These are phyloP conservation scores for Ellobius talpinus DNA, from an alignment of 2,113 vertebrate genomes.

Conservation along the genomic window DNA sequence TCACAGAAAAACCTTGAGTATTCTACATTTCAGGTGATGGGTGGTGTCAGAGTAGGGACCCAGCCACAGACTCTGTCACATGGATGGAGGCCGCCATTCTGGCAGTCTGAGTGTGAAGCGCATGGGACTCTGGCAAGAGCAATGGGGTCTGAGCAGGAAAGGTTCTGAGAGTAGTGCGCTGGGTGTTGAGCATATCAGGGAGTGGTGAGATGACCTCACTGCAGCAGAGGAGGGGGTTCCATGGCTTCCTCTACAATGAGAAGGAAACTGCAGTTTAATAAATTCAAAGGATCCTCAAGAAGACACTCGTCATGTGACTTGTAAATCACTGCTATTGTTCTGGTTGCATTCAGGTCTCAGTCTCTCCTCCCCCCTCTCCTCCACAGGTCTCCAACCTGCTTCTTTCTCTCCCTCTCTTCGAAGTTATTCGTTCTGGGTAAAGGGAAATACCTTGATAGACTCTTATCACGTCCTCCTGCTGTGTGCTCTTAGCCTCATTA, in stretches of 20 bases:
- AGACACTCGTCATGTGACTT: background rate
- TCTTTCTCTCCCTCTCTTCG: background rate
- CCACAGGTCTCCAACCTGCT: too few relatives aligned
- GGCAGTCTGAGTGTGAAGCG: background rate
- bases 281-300: background rate
- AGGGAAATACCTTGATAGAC: background rate
- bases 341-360: background rate
- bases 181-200: accelerated
- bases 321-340: background rate
- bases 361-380: background rate
- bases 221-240: background rate
- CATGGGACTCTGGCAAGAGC: too few relatives aligned
- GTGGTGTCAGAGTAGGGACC: background rate
- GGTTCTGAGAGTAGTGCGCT: too few relatives aligned
- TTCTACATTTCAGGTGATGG: background rate
- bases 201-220: background rate
- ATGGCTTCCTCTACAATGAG: background rate
- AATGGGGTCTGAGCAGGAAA: background rate
- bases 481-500: background rate
- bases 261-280: background rate
- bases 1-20: background rate
- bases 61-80: too few relatives aligned
- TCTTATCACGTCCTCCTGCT: background rate
- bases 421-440: background rate
- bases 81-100: background rate